Base-by-base conservation (phyloP, 2,797 vertebrate genomes). In the Amphiprion clarkii region DNA sequence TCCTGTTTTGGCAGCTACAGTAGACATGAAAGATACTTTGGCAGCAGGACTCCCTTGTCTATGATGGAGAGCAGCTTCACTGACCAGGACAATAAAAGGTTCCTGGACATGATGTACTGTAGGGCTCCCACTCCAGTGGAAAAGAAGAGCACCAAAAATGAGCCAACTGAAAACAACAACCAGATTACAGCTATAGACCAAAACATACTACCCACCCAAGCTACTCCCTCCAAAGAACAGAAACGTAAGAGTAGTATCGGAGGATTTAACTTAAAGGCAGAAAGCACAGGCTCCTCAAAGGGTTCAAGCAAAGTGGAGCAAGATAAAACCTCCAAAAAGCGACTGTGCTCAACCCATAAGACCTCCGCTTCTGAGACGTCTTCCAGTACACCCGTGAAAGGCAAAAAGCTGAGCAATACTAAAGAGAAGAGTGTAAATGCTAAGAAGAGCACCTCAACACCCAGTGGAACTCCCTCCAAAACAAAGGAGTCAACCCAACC, bases 91-190 rank as follows among this genome's bases (percentile, higher is more conserved):
- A 89, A 87, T 27, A 95, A 94, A 71, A 94, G 92, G 67, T 92
- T 94, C 25, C 65, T 94, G 1, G 93, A 92, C 7, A 96, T 96
- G 69, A 84, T 92, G 17, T 95, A 93, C 80, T 91, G 90, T 79
- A 96, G 94, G 78, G 95, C 90, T 74, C 92, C 94, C 11, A 90
- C 90, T 31, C 96, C 95, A 25, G 80, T 92, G 11, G 97, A 96
- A n/a, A 94, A 90, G 86, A 95, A 88, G 78, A 89, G 83, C 78
- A 65, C 92, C 6, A 89, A 95, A 80, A 92, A 94, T 7, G 97
- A 97, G 75, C 91, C 95, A 2, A 93, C 95, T 23, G 97, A 98
- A 86, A 98, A 98, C 94, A 99, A 99, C 94, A 99, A 98, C 89
- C 97, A 97, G 89, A 96, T 97, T 0, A 96, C 96, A 61, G 97